A percentile compares a stretch with the other conserved stretches of the same genome.
Evolutionary conservation across 2,797 vertebrate species (phyloP).

Genomic region (Mycteria americana): DNA sequence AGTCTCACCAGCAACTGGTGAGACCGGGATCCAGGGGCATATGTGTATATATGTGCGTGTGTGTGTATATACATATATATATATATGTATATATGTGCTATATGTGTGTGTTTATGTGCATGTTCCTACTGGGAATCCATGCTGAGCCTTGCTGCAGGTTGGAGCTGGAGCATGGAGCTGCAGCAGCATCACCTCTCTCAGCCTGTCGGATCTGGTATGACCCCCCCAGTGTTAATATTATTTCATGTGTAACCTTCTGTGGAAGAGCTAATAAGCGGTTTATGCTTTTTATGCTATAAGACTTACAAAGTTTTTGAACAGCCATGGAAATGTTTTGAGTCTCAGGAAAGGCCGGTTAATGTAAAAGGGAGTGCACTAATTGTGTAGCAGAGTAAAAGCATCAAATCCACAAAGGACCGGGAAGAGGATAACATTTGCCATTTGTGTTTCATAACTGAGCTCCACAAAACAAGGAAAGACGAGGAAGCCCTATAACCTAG

Average conservation of each 20-base stretch:
- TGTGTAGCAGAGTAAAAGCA: neutral
- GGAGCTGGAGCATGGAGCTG: neutral
- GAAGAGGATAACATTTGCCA: neutral
- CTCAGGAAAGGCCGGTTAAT: neutral
- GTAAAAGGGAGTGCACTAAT: neutral
- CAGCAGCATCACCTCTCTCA: neutral
- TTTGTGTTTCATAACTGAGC: neutral
- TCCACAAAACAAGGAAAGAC: neutral
- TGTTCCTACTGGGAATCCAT: neutral
- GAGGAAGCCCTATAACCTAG: neutral
- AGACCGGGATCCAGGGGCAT: neutral
- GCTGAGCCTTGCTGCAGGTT: neutral
- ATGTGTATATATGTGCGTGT: accelerated
- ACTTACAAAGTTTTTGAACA: neutral
- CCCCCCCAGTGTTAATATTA: neutral
- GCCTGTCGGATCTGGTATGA: too few relatives aligned
- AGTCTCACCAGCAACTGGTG: neutral
- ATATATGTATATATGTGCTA: neutral
- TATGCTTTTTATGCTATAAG: neutral
- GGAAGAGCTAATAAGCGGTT: neutral
- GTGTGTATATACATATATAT: accelerated
- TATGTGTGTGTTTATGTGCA: too few relatives aligned
- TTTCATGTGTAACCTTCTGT: neutral
- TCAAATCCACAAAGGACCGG: neutral
- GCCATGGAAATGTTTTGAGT: neutral